Percentiles rank a stretch among this genome's conserved stretches.
These are phyloP conservation scores for Schlechtendalia chinensis DNA, from an alignment of 1,140 invertebrate genomes.

Conservation along the genomic window DNA sequence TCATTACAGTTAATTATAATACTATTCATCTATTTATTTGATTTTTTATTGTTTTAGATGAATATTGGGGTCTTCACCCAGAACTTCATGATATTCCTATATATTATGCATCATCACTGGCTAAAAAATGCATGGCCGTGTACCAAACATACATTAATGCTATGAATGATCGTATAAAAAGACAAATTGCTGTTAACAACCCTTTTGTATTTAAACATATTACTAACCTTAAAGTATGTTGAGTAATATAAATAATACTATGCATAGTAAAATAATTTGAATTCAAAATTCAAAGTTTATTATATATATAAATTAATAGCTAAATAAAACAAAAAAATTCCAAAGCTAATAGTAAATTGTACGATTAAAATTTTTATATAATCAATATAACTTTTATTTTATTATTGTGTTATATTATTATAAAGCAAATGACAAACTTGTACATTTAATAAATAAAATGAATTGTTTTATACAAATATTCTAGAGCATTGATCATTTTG, in stretches of 20 bases:
- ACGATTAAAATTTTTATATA: too few species aligned
- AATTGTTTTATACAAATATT: slow-evolving; percentile 50
- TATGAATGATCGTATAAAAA: slow-evolving; percentile 96
- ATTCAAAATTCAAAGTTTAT: not conserved
- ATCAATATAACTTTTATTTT: too few species aligned
- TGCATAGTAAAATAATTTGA: not conserved
- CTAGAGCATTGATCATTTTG: slow-evolving; percentile 97
- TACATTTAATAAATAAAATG: too few species aligned
- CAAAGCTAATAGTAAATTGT: too few species aligned
- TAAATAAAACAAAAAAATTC: too few species aligned
- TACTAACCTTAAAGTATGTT: slow-evolving; percentile 87
- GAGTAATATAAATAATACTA: not conserved
- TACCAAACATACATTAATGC: slow-evolving; percentile 99
- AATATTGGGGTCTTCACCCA: slow-evolving; percentile 97
- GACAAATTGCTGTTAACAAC: slow-evolving; percentile 97
- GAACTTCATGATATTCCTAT: slow-evolving; percentile 99
- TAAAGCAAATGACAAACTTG: too few species aligned
- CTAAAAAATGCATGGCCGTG: slow-evolving; percentile 99
- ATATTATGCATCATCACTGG: slow-evolving; percentile 97
- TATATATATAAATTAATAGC: too few species aligned
- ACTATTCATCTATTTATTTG: slow-evolving; percentile 47
- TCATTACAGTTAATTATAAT: not conserved
- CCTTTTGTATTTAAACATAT: slow-evolving; percentile 99
- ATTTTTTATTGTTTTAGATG: slow-evolving; percentile 70
- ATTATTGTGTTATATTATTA: too few species aligned